Evolutionary conservation across 2,797 vertebrate genomes (phyloP), one percentile per base, ranked within the genome.

Genomic region (Cetoscarus ocellatus): DNA sequence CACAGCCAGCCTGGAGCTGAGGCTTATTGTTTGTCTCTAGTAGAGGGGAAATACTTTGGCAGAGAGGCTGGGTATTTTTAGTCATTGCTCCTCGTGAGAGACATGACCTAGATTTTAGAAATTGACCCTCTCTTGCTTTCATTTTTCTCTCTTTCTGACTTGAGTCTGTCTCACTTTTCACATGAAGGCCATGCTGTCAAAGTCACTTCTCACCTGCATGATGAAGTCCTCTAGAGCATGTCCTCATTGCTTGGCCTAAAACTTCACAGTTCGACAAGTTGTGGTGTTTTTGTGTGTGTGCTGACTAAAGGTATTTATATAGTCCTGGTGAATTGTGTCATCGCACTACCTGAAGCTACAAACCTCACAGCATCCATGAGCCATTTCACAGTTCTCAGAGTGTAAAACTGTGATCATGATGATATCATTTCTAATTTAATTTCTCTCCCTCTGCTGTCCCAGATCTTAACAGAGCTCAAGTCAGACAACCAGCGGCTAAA

Each of bases 401-500:
- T 70, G 67, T 44, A 18, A n/a, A 35, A 49, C 15, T 45, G n/a
- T 48, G n/a, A 54, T 27, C 27, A 27, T 48, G 4, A 36, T 44
- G 14, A 47, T 52, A 67, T 42, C 1, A 48, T 73, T 47, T 60
- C 67, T 87, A 76, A 88, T 55, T 27, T 19, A 0, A 34, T 42
- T n/a, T 61, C 9, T 70, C 39, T 67, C 40, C 14, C 45, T 63
- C 57, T 71, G 15, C 54, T 70, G 47, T 69, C 53, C 51, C 91
- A 99, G 98, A 93, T 96, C 88, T 94, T 99, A 90, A 96, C 96
- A 54, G 97, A 99, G 76, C 95, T 99, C 86, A 98, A 97, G 88
- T 97, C 96, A 0, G 97, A 99, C 95, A 99, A 99, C 94, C 97
- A 98, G 93, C 94, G 97, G 90, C 95, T 99, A 84, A 99, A 99